A percentile compares a stretch with the other conserved stretches of the same genome.
Evolutionary conservation across 2,797 vertebrate species (phyloP).

Genomic region (Lophius americanus): DNA sequence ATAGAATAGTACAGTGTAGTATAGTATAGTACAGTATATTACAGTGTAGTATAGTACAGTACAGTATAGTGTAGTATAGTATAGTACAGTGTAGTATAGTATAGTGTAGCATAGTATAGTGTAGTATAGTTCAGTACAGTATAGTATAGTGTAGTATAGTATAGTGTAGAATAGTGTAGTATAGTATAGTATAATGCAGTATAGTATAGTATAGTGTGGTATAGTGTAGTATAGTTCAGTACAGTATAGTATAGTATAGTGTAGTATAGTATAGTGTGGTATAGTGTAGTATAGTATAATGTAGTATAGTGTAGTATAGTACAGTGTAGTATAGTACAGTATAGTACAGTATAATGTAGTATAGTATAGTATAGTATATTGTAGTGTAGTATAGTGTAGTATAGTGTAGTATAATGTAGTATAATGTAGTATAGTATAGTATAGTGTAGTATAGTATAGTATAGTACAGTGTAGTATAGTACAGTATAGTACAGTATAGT

Average conservation of each 20-base stretch:
- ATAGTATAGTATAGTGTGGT: too few relatives aligned
- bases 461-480: background rate
- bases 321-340: too few relatives aligned
- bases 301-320: too few relatives aligned
- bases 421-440: background rate
- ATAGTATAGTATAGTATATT: background rate
- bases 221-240: too few relatives aligned
- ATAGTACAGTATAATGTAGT: background rate
- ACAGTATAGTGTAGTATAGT: too few relatives aligned
- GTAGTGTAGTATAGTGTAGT: background rate
- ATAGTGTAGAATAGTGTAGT: too few relatives aligned
- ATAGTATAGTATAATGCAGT: too few relatives aligned
- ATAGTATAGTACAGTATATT: background rate
- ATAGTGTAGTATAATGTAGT: background rate
- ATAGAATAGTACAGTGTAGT: background rate
- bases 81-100: too few relatives aligned
- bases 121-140: too few relatives aligned
- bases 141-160: too few relatives aligned
- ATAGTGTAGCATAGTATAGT: too few relatives aligned
- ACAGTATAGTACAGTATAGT: background rate
- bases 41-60: background rate
- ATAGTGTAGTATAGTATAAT: background rate
- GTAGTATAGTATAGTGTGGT: background rate
- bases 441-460: too few relatives aligned
- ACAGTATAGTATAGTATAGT: background rate